Conservation (phyloP, 2,888 invertebrate genomes). For the Polydrusus tereticollis region DNA sequence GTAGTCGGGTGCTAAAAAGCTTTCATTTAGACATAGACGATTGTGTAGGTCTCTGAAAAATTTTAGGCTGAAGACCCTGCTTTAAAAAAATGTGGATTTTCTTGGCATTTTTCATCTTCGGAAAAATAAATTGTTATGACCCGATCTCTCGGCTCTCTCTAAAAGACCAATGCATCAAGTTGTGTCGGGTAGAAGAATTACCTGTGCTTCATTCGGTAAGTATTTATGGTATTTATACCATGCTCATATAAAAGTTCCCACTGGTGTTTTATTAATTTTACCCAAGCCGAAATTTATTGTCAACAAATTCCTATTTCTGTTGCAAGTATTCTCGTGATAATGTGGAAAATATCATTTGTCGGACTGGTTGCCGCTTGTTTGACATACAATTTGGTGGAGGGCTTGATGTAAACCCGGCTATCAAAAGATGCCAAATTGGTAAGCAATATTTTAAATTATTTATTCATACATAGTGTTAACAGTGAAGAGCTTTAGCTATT, state of each 20-base stretch:
- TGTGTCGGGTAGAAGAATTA: slow-evolving; percentile 53
- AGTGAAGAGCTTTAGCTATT: no score
- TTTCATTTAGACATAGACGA: no score
- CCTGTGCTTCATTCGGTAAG: slow-evolving; percentile 50
- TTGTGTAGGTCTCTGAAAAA: no score
- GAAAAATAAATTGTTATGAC: not conserved
- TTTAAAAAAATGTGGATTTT: not conserved
- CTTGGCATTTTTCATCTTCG: not conserved
- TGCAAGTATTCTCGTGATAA: slow-evolving; percentile 52
- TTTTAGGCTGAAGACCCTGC: no score
- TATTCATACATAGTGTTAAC: no score
- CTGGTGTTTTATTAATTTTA: no score
- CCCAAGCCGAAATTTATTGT: no score
- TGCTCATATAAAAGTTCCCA: no score
- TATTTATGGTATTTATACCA: no score
- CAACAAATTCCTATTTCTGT: not conserved
- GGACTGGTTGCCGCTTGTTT: slow-evolving; percentile 61
- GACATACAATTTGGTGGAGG: slow-evolving; percentile 60
- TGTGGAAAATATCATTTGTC: slow-evolving; percentile 59
- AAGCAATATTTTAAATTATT: slow-evolving; percentile 51
- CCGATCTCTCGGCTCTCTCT: slow-evolving; percentile 26
- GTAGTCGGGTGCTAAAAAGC: no score
- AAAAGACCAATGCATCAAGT: slow-evolving; percentile 47
- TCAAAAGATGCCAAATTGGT: slow-evolving; percentile 60
- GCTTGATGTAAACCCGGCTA: slow-evolving; percentile 57